Evolutionary conservation across 2,113 vertebrate species (phyloP), one percentile per base, ranked within the genome.

Genomic region (Mesocricetus auratus): DNA sequence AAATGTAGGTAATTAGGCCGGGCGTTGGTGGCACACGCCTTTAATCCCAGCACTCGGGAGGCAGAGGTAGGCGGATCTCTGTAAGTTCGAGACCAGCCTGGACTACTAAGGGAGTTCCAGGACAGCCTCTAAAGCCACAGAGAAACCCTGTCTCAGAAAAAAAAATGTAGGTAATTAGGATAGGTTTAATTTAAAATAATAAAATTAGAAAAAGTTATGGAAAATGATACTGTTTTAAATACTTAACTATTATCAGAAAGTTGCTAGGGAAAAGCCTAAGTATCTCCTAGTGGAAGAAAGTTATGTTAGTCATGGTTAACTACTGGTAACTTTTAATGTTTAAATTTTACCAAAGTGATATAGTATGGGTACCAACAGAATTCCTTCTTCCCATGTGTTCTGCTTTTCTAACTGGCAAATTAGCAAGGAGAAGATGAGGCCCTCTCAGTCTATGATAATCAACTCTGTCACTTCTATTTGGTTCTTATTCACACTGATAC

Each of bases 351-450:
- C 79, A 96, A 97, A 98, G 58, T 93, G n/a, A 95, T 95, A 19
- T 12, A 89, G 79, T 97, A 97, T 93, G 97, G 93, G 87, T 94
- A 60, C 93, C 97, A 94, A 97, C 82, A 95, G 36, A 98, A 97
- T 90, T 58, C 50, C 33, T 86, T 91, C 95, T 97, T 50, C 39
- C 92, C 86, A 66, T 82, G 50, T 64, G 94, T 66, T 97, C 96
- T 97, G 53, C 56, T 73, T 89, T 98, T 94, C 89, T 97, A 94
- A 95, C 93, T 95, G 94, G 42, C 94, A 97, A 97, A 96, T 97
- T 91, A 94, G 93, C 90, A 71, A 56, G 81, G 73, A 98, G 90
- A 58, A 42, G 94, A 97, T 91, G 97, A 98, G 66, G 21, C 11
- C 68, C 60, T 96, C 92, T 96, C 56, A 71, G 31, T 97, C 94